phyloP scores from a whole-genome alignment of 2,888 invertebrate species.

The Torymus auratus region DNA sequence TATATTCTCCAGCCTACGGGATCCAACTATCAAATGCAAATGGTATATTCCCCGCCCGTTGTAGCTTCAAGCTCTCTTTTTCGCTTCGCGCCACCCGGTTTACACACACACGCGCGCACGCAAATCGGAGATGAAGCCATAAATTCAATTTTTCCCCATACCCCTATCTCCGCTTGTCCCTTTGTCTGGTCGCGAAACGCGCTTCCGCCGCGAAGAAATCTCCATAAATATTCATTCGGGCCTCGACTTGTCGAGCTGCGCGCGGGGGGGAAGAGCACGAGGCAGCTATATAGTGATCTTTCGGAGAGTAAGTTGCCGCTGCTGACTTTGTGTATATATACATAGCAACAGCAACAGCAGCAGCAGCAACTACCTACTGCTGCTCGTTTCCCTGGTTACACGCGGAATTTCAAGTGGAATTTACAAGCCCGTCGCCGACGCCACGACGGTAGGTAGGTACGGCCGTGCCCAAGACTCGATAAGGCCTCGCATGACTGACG shows the following conservation, averaged over 20 bases:
- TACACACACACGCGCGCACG: neutral
- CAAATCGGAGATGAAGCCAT: slow-evolving; percentile 60
- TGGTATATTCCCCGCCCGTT: neutral
- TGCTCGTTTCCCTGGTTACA: slow-evolving; percentile 7
- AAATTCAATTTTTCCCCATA: slow-evolving; percentile 60
- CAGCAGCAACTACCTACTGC: neutral
- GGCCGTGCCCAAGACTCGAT: too few relatives aligned
- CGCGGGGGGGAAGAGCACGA: too few relatives aligned
- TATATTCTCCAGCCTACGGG: neutral
- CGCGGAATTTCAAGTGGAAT: neutral
- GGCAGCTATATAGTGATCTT: too few relatives aligned
- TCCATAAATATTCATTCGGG: slow-evolving; percentile 62
- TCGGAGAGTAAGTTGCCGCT: too few relatives aligned
- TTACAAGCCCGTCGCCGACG: neutral
- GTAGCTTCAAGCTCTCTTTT: slow-evolving; percentile 5
- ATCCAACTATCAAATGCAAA: slow-evolving; percentile 41
- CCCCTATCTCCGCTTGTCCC: neutral
- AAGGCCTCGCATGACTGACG: slow-evolving; percentile 6
- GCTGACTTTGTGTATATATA: too few relatives aligned
- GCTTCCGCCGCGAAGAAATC: slow-evolving; percentile 13
- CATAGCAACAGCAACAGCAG: too few relatives aligned
- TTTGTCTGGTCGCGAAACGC: slow-evolving; percentile 35
- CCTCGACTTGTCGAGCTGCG: neutral
- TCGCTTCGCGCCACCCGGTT: neutral
- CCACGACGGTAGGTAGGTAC: neutral